Percentiles rank a stretch among this genome's conserved stretches.
Conservation (phyloP, 2,888 invertebrate genomes). For the Mimumesa dahlbomi region DNA sequence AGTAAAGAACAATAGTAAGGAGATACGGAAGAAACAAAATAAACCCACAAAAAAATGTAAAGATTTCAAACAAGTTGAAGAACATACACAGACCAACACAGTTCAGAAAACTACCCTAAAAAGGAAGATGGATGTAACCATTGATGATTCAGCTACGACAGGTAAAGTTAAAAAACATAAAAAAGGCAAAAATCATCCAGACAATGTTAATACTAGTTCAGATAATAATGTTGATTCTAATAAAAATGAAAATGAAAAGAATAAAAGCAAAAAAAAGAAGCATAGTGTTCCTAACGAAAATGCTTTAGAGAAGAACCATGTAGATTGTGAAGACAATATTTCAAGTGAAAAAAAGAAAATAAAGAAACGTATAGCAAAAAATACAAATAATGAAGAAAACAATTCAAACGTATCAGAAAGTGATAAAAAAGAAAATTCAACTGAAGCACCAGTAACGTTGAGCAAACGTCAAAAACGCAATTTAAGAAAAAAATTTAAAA, state of each 20-base stretch:
- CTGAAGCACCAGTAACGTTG: constrained; percentile 36
- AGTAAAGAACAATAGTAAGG: too few relatives aligned
- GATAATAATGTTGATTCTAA: constrained; percentile 1
- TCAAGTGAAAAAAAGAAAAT: constrained; percentile 43
- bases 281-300: constrained; percentile 8
- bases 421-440: constrained; percentile 44
- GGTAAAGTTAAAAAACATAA: constrained; percentile 11
- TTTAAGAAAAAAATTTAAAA: constrained; percentile 20
- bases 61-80: neutral
- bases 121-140: constrained; percentile 12
- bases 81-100: constrained; percentile 13
- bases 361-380: constrained; percentile 39
- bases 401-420: neutral
- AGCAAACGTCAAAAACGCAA: constrained; percentile 74
- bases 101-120: constrained; percentile 13
- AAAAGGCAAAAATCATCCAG: neutral
- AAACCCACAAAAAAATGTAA: neutral
- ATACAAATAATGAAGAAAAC: constrained; percentile 11
- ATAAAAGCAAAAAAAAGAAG: constrained; percentile 7
- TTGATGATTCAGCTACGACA: constrained; percentile 12
- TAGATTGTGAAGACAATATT: constrained; percentile 21
- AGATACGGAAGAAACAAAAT: neutral
- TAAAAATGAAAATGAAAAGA: neutral
- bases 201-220: neutral
- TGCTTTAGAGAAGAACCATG: neutral